phyloP scores from a whole-genome alignment of 1,140 invertebrate species.

The Dreissena rostriformis region DNA sequence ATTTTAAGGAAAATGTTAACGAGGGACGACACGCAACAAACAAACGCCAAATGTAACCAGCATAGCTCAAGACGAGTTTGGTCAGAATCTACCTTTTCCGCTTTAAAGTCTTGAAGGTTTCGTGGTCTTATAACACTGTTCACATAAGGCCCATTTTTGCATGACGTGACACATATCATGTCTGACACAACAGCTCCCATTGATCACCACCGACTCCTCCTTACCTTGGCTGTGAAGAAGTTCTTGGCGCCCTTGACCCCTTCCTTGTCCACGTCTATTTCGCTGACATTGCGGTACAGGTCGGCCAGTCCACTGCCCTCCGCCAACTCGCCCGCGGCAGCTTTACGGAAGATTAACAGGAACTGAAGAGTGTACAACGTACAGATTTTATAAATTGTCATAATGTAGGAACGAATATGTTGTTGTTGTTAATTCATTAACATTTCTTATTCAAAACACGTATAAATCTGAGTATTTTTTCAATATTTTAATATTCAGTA shows the following conservation, averaged over 20 bases:
- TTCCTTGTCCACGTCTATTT: constrained; percentile 80
- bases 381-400: no score
- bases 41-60: no score
- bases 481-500: not conserved
- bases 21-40: no score
- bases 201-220: not conserved
- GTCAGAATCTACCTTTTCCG: no score
- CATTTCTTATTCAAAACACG: no score
- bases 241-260: constrained; percentile 80
- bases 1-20: no score
- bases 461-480: no score
- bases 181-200: not conserved
- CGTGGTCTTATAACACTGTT: not conserved
- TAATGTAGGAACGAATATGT: no score
- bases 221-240: constrained; percentile 81
- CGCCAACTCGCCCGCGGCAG: constrained; percentile 73
- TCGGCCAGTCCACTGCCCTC: constrained; percentile 72
- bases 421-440: no score
- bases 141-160: not conserved
- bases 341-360: constrained; percentile 78
- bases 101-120: no score
- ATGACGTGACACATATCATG: no score
- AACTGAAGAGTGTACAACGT: constrained; percentile 79
- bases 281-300: constrained; percentile 74
- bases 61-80: no score